Evolutionary conservation across 2,113 vertebrate species (phyloP).

Genomic region (Brachyhypopomus occidentalis): DNA sequence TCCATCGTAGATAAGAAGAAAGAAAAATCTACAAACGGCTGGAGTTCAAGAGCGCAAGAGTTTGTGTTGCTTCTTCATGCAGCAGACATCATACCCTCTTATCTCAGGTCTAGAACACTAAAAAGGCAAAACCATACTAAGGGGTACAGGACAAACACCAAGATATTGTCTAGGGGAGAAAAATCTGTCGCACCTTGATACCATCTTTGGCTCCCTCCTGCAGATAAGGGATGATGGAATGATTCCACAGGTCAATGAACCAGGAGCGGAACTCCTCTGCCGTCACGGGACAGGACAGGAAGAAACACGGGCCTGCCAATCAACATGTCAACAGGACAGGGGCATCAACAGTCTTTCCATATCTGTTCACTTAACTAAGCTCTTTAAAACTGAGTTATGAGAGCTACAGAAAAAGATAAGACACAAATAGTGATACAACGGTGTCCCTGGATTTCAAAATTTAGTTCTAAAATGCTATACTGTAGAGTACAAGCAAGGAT

Average conservation of each 20-base stretch:
- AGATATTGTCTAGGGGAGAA: not conserved
- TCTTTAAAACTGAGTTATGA: too few relatives aligned
- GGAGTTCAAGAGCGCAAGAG: too few relatives aligned
- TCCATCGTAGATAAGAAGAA: too few relatives aligned
- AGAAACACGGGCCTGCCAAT: slow-evolving; percentile 91
- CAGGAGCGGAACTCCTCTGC: slow-evolving; percentile 95
- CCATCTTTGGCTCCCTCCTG: slow-evolving; percentile 97
- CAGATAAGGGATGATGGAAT: slow-evolving; percentile 96
- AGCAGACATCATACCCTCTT: not conserved
- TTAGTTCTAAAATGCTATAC: too few relatives aligned
- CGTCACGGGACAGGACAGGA: slow-evolving; percentile 93
- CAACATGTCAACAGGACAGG: slow-evolving; percentile 5
- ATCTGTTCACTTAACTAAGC: too few relatives aligned
- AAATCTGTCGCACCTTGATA: slow-evolving; percentile 82
- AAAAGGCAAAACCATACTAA: too few relatives aligned
- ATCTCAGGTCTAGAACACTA: too few relatives aligned
- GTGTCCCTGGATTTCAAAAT: too few relatives aligned
- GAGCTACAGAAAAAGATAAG: too few relatives aligned
- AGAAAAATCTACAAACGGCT: too few relatives aligned
- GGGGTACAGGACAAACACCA: not conserved
- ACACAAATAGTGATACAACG: too few relatives aligned
- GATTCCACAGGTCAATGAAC: slow-evolving; percentile 99
- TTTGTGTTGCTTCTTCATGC: not conserved
- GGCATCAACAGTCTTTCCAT: not conserved
- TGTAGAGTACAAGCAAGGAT: too few relatives aligned